These are phyloP conservation scores for Mola mola DNA, from an alignment of 2,113 vertebrate genomes.

Conservation along the genomic window DNA sequence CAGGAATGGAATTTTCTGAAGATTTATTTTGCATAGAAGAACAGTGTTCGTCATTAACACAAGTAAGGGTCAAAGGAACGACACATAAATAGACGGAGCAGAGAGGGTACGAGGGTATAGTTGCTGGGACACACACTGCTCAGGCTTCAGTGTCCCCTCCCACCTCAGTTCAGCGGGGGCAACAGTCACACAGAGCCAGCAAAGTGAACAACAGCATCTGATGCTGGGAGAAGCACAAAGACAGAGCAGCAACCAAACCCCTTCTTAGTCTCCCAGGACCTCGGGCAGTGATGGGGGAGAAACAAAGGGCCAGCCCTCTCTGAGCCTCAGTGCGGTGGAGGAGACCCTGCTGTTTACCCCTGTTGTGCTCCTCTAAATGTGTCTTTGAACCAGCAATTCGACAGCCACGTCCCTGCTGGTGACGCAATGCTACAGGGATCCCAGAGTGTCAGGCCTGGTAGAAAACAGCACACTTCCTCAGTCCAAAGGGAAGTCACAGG, in stretches of 20 bases:
- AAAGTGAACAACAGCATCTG: conserved; percentile 52
- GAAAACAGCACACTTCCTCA: conserved; percentile 56
- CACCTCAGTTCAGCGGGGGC: conserved; percentile 39
- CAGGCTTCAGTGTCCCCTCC: conserved; percentile 13
- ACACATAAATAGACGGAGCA: conserved; percentile 15
- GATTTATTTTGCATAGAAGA: conserved; percentile 23
- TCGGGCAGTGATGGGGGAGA: conserved; percentile 38
- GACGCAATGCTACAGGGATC: conserved; percentile 28
- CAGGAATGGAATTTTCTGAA: background rate
- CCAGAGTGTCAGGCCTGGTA: conserved; percentile 12
- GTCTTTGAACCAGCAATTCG: conserved; percentile 32
- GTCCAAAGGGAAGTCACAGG: conserved; percentile 83
- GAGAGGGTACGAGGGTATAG: no score
- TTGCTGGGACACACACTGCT: conserved; percentile 13
- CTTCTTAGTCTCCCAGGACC: conserved; percentile 42
- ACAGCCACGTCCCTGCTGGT: conserved; percentile 38
- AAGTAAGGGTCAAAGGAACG: no score
- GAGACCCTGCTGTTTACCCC: conserved; percentile 53
- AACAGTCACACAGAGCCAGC: conserved; percentile 39
- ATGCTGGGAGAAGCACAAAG: conserved; percentile 52
- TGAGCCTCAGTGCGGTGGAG: conserved; percentile 39
- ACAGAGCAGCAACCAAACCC: conserved; percentile 50
- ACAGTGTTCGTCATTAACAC: no score
- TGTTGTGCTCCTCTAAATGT: conserved; percentile 40
- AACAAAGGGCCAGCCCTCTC: conserved; percentile 53